Conservation (phyloP, 2,113 vertebrate genomes). For the Dasyprocta punctata region DNA sequence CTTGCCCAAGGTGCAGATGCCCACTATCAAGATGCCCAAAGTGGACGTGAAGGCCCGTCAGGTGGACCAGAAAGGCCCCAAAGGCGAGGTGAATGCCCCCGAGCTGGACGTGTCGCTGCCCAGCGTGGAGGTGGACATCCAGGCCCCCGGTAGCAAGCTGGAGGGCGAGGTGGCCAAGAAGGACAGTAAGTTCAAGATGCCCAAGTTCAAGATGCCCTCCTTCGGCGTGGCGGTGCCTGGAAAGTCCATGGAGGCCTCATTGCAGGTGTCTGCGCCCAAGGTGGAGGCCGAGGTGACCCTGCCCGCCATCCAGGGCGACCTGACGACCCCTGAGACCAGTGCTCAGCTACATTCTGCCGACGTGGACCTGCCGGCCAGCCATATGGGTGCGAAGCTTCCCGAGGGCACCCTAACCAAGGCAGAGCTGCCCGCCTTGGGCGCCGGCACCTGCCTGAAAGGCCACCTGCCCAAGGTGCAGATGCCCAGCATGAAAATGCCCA, state of each 20-base stretch:
- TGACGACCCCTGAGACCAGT: background rate
- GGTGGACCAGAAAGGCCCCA: too few species aligned
- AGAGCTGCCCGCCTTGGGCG: rapidly evolving
- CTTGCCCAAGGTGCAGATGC: too few species aligned
- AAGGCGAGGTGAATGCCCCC: too few species aligned
- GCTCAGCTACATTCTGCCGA: rapidly evolving
- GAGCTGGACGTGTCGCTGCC: background rate
- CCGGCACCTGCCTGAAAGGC: rapidly evolving
- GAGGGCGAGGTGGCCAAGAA: background rate
- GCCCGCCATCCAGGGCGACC: rapidly evolving
- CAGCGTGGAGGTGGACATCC: background rate
- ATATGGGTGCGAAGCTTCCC: rapidly evolving
- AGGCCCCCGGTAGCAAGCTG: rapidly evolving
- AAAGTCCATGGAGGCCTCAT: rapidly evolving
- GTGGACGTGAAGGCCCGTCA: too few species aligned
- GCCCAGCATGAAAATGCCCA: too few species aligned
- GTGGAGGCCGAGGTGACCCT: rapidly evolving
- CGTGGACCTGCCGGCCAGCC: rapidly evolving
- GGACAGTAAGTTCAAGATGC: constrained; percentile 64
- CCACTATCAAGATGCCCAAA: too few species aligned
- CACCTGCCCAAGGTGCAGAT: background rate
- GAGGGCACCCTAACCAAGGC: background rate
- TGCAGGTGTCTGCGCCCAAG: rapidly evolving
- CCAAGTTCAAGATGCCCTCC: constrained; percentile 81
- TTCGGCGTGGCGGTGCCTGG: constrained; percentile 70